Conservation (phyloP, 2,797 vertebrate genomes). For the Scolopax bukidnonensis region DNA sequence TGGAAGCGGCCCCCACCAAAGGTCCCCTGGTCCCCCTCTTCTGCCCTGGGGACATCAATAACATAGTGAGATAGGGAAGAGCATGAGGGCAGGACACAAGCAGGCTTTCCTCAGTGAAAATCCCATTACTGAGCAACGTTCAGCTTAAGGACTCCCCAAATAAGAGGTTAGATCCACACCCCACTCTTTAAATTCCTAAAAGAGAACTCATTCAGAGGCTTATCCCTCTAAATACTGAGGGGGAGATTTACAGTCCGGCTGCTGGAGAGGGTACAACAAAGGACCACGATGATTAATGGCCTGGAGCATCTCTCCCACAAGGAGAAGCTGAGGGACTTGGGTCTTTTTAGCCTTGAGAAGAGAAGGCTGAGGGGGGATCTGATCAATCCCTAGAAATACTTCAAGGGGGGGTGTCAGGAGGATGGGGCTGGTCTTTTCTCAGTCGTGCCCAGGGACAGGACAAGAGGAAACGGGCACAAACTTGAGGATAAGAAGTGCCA, state of each 20-base stretch:
- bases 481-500: too few relatives aligned
- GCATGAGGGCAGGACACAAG: neutral
- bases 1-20: fast-evolving
- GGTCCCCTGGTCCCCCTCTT: neutral
- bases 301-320: too few relatives aligned
- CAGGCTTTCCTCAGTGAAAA: neutral
- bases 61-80: neutral
- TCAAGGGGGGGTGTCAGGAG: too few relatives aligned
- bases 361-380: too few relatives aligned
- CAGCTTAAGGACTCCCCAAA: neutral
- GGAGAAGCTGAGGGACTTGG: too few relatives aligned
- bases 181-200: neutral
- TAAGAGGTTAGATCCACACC: neutral
- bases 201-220: neutral
- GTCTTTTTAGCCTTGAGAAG: too few relatives aligned
- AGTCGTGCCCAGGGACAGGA: too few relatives aligned
- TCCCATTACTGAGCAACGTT: neutral
- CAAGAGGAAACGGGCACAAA: too few relatives aligned
- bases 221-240: neutral
- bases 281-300: too few relatives aligned
- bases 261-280: neutral
- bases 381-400: too few relatives aligned
- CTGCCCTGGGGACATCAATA: fast-evolving
- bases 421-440: too few relatives aligned
- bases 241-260: neutral